Evolutionary conservation across 2,888 invertebrate genomes (phyloP), one percentile per base, ranked within the genome.

Genomic region (Tenthredo mesomela): DNA sequence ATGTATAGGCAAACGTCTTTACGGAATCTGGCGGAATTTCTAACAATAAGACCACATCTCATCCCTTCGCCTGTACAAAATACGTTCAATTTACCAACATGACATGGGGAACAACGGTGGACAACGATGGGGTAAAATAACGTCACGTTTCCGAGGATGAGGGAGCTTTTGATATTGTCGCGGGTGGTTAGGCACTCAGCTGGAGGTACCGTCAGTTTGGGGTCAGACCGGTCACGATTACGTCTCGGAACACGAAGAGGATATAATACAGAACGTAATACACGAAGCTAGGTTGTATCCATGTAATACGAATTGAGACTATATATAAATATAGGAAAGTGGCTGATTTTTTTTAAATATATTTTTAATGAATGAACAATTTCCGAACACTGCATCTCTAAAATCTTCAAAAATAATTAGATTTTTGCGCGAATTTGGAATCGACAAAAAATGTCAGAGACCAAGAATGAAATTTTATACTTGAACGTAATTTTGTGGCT

Each of bases 71-170:
- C 21, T 10, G 40, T 71, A n/a, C 71, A 21, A 71, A 40, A 21
- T 71, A 71, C 71, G 70, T 71, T 71, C 43, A 71, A 71, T 71
- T 71, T 71, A 71, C 10, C 40, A 71, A 71, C 71, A 43, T 71
- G 71, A 40, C 43, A 71, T 37, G 61, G 33, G 15, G 12, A 29
- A 29, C 77, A 50, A 47, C 50, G 77, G 73, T 47, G 25, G 47
- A 75, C 73, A 43, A 77, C 77, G 77, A 50, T 77, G 77, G 77
- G 77, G 77, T 50, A 77, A 50, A 77, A 77, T 77, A 77, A 77
- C 77, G 77, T 77, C 50, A 77, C 77, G 77, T 29, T 77, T 50
- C 29, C 50, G 50, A 33, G 77, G 50, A 77, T 77, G 77, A 77
- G 77, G 50, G 29, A 77, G 77, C 77, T 77, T 77, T 77, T 77